phyloP scores from a whole-genome alignment of 2,797 vertebrate species.

The Poecilia velifera region DNA sequence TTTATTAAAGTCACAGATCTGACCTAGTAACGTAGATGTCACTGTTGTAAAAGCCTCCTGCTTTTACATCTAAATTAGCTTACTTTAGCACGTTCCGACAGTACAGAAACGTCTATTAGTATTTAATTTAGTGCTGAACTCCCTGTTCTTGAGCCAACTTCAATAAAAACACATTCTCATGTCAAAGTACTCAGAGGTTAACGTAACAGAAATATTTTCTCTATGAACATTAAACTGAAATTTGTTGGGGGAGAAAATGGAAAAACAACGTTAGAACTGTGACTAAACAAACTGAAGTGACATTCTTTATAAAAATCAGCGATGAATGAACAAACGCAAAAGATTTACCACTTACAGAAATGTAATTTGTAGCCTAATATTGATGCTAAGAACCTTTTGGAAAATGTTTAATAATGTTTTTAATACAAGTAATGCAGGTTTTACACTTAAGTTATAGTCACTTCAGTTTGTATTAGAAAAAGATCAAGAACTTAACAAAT shows the following conservation, averaged over 20 bases:
- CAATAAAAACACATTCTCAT: not conserved
- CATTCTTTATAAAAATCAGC: not conserved
- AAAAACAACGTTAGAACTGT: not conserved
- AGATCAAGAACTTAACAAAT: not conserved
- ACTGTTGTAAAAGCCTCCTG: no score
- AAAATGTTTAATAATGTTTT: not conserved
- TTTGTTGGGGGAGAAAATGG: not conserved
- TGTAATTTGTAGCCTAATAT: not conserved
- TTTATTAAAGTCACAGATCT: not conserved
- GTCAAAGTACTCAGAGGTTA: not conserved
- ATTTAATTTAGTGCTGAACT: not conserved
- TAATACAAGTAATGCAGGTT: not conserved
- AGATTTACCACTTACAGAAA: not conserved
- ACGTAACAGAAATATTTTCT: not conserved
- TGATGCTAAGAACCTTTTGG: not conserved
- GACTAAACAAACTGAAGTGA: not conserved
- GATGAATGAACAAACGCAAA: not conserved
- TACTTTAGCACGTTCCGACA: not conserved
- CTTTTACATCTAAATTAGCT: not conserved
- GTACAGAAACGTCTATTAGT: not conserved
- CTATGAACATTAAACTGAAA: not conserved
- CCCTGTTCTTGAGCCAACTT: not conserved
- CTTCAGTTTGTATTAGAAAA: not conserved
- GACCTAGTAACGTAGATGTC: not conserved
- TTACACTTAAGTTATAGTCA: not conserved